Evolutionary conservation across 2,113 vertebrate genomes (phyloP), one percentile per base, ranked within the genome.

Genomic region (Tyto alba): DNA sequence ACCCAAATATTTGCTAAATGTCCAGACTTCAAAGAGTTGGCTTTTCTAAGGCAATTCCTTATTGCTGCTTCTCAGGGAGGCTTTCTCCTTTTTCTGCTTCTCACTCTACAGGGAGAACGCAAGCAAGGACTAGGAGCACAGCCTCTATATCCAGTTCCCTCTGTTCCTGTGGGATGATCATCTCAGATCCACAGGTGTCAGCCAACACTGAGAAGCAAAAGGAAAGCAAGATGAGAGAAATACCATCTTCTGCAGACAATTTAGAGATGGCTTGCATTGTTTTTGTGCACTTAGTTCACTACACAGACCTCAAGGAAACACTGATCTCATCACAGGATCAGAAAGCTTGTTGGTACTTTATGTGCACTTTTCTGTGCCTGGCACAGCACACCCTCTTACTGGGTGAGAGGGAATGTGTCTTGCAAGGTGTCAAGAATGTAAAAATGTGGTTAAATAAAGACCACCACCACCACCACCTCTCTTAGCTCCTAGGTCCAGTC

Each of bases 1-100:
- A 84, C 11, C 11, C 53, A 87, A 94, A 76, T 92, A 93, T 82
- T 96, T 96, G 76, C 60, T 69, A 80, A 94, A 96, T 23, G 88
- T 89, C n/a, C 50, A 95, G 72, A 88, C 88, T 74, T 88, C 59
- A 86, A 45, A 80, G 73, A 80, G 29, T 8, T 90, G 52, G 16
- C 20, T 90, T 96, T 95, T 77, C 50, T 67, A 83, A 86, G 78
- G n/a, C 59, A 76, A 50, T 47, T 79, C n/a, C 62, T 90, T 78
- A 41, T 11, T 74, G 59, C 50, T 73, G 50, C 30, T 95, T 90
- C 59, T 90, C 72, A 63, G 30, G 7, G 32, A 74, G 16, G 41
- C 12, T 93, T 83, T 91, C 59, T n/a, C 21, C 57, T 63, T 89
- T 85, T 63, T 55, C 20, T 47, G 67, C 34, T 76, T 77, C 56